Evolutionary conservation across 1,140 invertebrate species (phyloP), one percentile per base, ranked within the genome.

Genomic region (Sipha flava): DNA sequence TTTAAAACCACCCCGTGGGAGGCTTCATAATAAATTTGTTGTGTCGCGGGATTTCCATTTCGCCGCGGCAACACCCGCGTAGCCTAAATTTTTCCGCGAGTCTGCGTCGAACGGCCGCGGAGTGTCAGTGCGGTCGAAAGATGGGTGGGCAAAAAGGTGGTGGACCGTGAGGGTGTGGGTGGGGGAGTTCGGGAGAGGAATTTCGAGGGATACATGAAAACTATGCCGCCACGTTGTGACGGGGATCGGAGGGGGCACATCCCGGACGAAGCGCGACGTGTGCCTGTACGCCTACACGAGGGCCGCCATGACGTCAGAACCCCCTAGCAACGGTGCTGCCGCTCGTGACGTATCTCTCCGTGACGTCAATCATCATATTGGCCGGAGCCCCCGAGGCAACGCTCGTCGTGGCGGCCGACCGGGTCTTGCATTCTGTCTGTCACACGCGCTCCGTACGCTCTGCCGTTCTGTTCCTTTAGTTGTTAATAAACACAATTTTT

Each of bases 331-430:
- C 73, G 49, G 73, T 77, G 73, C 73, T 77, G 52, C 52, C 16
- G 73, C 34, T 40, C 34, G 73, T 77, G 73, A 77, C 73, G 73
- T 77, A 77, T 23, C 73, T 0, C 49, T 18, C 14, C 18, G 73
- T 57, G 73, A 77, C 73, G 73, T 77, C 73, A 77, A 77, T 77
- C 52, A 77, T 77, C 73, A 77, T 77, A 77, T 77, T 77, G 73
- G 73, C 31, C 73, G 73, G 31, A 59, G 31, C 49, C 34, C 73
- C 73, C 18, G 52, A 77, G 34, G 52, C 73, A 52, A 57, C 73
- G 73, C 73, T 77, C 73, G 52, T 40, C 23, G 73, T 40, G 52
- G 52, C 52, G 23, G 52, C 21, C 73, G 73, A 37, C 73, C 73
- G 73, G 73, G 73, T 14, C 49, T 59, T n/a, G 52, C 73, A 77